These are phyloP conservation scores for Mormoops blainvillei DNA, from an alignment of 2,113 vertebrate genomes.

Conservation along the genomic window DNA sequence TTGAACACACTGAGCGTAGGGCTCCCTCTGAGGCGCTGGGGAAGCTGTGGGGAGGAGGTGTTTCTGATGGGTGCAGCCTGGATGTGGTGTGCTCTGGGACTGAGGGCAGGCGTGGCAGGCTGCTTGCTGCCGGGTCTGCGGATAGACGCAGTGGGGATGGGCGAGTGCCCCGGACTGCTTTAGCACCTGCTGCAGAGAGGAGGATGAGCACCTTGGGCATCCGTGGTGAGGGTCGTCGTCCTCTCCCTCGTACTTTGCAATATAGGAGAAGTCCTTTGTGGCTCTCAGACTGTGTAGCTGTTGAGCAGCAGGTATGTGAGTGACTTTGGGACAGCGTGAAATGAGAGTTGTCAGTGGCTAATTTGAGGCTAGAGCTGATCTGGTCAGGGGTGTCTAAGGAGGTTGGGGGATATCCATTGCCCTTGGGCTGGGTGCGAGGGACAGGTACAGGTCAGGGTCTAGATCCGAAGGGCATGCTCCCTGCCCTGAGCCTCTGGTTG, in stretches of 20 bases:
- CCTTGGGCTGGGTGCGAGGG: not conserved
- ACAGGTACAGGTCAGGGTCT: not conserved
- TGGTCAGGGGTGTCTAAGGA: not conserved
- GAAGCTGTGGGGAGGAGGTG: not conserved
- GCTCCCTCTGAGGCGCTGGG: not conserved
- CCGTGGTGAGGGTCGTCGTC: too few species aligned
- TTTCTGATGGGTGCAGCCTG: not conserved
- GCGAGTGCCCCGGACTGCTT: not conserved
- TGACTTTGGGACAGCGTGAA: not conserved
- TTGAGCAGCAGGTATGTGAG: not conserved
- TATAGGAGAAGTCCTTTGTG: not conserved
- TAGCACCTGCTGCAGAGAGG: not conserved
- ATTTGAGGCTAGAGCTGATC: not conserved
- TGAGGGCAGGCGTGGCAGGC: not conserved
- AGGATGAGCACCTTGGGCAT: not conserved
- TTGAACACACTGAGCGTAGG: not conserved
- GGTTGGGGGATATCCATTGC: not conserved
- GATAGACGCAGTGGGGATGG: not conserved
- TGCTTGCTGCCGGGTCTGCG: not conserved
- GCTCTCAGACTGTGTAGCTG: not conserved
- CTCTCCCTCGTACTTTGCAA: not conserved
- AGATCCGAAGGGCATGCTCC: not conserved
- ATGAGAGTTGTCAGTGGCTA: not conserved
- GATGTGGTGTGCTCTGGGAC: not conserved
- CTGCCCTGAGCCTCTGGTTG: not conserved